phyloP scores from a whole-genome alignment of 2,113 vertebrate genomes.

The Crocuta crocuta region DNA sequence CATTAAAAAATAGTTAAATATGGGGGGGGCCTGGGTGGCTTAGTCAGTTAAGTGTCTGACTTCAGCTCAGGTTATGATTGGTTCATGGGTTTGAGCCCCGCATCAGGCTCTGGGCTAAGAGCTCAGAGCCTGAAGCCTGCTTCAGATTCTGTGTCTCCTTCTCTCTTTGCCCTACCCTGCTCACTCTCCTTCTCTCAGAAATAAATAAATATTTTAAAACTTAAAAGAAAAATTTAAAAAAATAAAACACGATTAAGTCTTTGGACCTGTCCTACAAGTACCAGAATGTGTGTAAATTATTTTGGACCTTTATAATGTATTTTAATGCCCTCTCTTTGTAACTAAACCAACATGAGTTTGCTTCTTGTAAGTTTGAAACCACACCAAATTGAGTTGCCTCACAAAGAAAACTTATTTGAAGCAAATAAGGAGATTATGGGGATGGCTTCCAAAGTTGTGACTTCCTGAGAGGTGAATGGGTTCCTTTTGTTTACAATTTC shows the following conservation, averaged over 20 bases:
- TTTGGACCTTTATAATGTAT: neutral
- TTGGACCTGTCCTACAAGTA: neutral
- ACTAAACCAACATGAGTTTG: neutral
- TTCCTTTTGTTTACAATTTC: neutral
- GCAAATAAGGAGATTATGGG: neutral
- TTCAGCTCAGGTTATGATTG: no score
- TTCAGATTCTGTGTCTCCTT: no score
- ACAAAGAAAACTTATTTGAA: neutral
- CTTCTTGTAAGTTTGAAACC: neutral
- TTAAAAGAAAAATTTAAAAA: no score
- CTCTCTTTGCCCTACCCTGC: no score
- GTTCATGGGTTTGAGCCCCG: no score
- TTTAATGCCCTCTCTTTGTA: neutral
- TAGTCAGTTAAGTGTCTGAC: no score
- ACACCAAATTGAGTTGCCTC: neutral
- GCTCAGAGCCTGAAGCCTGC: no score
- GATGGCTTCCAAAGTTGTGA: neutral
- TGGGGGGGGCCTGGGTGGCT: no score
- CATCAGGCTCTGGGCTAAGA: no score
- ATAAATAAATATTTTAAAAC: no score
- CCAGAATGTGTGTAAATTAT: neutral
- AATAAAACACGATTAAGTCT: neutral
- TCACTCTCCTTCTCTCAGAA: no score
- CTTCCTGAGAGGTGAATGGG: neutral
- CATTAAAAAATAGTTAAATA: neutral